Evolutionary conservation across 1,140 invertebrate genomes (phyloP), one percentile per base, ranked within the genome.

Genomic region (Maconellicoccus hirsutus): DNA sequence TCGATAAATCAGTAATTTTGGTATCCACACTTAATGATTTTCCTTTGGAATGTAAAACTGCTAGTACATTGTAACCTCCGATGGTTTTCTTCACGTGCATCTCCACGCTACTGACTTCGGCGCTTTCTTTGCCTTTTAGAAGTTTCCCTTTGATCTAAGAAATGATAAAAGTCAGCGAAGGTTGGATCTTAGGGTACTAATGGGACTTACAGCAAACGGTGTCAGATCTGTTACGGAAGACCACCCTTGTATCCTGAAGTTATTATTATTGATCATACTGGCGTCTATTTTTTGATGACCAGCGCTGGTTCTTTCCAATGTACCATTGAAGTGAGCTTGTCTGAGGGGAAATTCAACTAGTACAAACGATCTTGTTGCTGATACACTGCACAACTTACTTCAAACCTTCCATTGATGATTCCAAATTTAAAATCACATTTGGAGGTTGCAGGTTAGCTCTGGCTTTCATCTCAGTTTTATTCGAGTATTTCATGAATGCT

Each of bases 371-470:
- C 14, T 2, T 26, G 4, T 22, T 26, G 59, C n/a, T 2, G 0
- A 38, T n/a, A n/a, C n/a, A n/a, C n/a, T n/a, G n/a, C n/a, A n/a
- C 39, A 72, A 71, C 16, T 59, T 71, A 76, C 76, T 71, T 76
- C 29, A 76, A 72, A 14, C 70, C 61, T 25, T 76, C 75, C 25
- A 73, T 69, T 2, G 74, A 73, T 0, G 76, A 75, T 61, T 75
- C 74, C 4, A 76, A 21, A 33, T 72, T 71, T 1, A 76, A 70
- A 26, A 70, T 69, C n/a, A 76, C 42, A 25, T 70, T 73, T 0
- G 73, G 21, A 61, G 59, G 71, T n/a, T 73, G 23, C 1, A 75
- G 19, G 66, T 73, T 70, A 52, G 73, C 75, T 16, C 63, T 73
- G 0, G 72, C 69, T 71, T 74, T 75, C 22, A 75, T 73, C 70